Percentiles rank a stretch among this genome's conserved stretches.
These are phyloP conservation scores for cattle (Bos taurus) DNA, from an alignment of 2,113 vertebrate genomes.

Conservation along the genomic window DNA sequence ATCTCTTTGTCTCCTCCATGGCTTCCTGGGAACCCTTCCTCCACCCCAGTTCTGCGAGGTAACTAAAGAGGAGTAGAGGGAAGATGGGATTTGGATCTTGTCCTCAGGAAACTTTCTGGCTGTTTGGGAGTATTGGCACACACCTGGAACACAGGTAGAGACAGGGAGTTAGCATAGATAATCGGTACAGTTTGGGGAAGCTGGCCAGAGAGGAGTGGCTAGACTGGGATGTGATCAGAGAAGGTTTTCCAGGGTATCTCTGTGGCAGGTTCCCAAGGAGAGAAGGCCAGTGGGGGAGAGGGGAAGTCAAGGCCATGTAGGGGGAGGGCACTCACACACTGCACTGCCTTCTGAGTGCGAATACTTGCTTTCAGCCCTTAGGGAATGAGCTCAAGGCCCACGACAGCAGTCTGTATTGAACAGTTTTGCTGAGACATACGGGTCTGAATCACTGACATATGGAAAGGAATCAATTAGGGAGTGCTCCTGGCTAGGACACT, in stretches of 20 bases:
- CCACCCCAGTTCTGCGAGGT: background rate
- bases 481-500: background rate
- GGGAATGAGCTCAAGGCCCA: background rate
- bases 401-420: background rate
- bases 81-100: background rate
- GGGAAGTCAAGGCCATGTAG: background rate
- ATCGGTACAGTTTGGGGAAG: background rate
- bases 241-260: background rate
- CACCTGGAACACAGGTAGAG: background rate
- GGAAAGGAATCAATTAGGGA: background rate
- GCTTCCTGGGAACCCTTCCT: background rate
- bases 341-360: rapidly evolving
- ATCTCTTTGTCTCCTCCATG: background rate
- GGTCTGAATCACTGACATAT: background rate
- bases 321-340: background rate
- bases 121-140: background rate
- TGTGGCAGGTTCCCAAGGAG: background rate
- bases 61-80: background rate
- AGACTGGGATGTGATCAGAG: background rate
- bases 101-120: background rate
- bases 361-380: background rate
- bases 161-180: background rate
- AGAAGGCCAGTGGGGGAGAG: background rate
- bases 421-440: background rate
- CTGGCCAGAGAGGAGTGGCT: background rate